Base-by-base conservation (phyloP, 1,140 invertebrate species). In the Platyscapa corneri region DNA sequence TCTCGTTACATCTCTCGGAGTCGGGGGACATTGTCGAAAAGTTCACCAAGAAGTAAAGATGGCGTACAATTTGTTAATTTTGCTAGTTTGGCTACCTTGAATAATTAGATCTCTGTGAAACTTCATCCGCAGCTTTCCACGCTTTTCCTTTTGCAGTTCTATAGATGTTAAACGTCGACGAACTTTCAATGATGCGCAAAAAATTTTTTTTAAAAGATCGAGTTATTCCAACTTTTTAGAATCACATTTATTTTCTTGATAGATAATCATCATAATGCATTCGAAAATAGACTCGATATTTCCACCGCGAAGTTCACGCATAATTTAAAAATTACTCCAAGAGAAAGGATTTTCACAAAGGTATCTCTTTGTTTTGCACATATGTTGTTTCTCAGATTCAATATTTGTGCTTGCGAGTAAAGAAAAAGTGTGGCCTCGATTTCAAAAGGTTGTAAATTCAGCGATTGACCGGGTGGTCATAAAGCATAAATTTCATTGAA, bases 401-500 rank as follows among this genome's bases (percentile, higher is more conserved):
- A n/a, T 34, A n/a, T 34, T 46, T 49, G 1, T 72, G 23, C 23
- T 37, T 30, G 18, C 3, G 8, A 39, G 14, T 72, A 23, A 6
- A 1, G 18, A 74, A n/a, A 42, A 74, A 74, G 1, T 74, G 10
- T 42, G 37, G 20, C 67, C 67, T 10, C 70, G 23, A 74, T 74
- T 20, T 74, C 23, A 34, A 72, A 72, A 42, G 23, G 37, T 74
- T 27, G 20, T 74, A 74, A 74, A 76, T 53, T 12, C 14, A 53
- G 10, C 12, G n/a, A 76, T 18, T 34, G n/a, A 76, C 46, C 12
- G 46, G 37, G 53, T 7, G 14, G 16, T 1, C n/a, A 82, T 82
- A 74, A 74, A 82, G 70, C 32, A 74, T 82, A 64, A 76, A 83
- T 83, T 76, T 83, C 56, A 76, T 27, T 42, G 70, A 75, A 76